Percentiles rank a stretch among this genome's conserved stretches.
phyloP scores from a whole-genome alignment of 1,140 invertebrate species.

The Heliconius hewitsoni region DNA sequence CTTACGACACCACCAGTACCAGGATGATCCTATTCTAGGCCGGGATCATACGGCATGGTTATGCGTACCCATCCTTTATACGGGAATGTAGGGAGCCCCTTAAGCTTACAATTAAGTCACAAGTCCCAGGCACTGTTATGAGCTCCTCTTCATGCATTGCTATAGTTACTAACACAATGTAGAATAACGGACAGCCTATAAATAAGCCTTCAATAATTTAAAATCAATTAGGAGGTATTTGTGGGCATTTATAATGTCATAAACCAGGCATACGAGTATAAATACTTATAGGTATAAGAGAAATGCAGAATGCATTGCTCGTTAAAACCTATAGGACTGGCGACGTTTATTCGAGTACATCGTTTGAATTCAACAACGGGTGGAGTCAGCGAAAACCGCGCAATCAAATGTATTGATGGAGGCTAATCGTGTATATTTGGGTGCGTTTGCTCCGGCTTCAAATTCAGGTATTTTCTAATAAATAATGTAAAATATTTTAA shows the following conservation, averaged over 20 bases:
- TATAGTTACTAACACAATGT: too few relatives aligned
- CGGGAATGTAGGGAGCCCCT: too few relatives aligned
- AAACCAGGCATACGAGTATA: neutral
- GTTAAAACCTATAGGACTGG: neutral
- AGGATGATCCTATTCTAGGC: too few relatives aligned
- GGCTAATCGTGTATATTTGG: neutral
- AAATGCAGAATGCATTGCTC: neutral
- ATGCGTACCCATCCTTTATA: neutral
- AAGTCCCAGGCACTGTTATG: too few relatives aligned
- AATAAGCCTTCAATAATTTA: too few relatives aligned
- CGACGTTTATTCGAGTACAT: neutral
- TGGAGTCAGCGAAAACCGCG: slow-evolving; percentile 11
- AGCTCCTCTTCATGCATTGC: too few relatives aligned
- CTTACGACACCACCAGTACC: too few relatives aligned
- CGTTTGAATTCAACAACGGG: slow-evolving; percentile 6
- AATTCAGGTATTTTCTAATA: neutral
- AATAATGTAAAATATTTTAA: neutral
- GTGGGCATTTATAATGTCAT: neutral
- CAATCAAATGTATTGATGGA: slow-evolving; percentile 7
- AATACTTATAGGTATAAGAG: neutral
- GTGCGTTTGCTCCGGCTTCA: neutral
- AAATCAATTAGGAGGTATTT: too few relatives aligned
- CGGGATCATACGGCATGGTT: too few relatives aligned
- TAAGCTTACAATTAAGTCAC: too few relatives aligned
- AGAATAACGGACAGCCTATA: too few relatives aligned